Base-by-base conservation (phyloP, 2,797 vertebrate species). In the Pipistrellus pygmaeus region DNA sequence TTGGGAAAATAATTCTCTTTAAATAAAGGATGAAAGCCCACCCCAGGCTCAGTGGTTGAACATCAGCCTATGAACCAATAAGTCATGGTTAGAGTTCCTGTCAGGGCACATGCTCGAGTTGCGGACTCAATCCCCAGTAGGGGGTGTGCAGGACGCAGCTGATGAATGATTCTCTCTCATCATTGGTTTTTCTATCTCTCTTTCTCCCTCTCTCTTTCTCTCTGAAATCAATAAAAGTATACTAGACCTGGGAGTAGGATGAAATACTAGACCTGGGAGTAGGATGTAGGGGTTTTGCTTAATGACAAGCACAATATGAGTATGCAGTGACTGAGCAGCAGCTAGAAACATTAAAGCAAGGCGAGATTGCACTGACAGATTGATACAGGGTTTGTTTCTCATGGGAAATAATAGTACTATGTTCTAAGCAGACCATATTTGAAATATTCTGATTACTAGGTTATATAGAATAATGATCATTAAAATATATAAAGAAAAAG, bases 401-500 rank as follows among this genome's bases (percentile, higher is more conserved):
- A 4, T 62, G 57, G 84, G 30, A 87, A 68, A 38, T 78, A 89
- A 12, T 44, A 68, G 57, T 60, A 46, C 20, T 88, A 5, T 85
- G 68, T 80, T 78, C 66, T 17, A 87, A 35, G 38, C 18, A 80
- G 55, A 46, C 32, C 12, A 17, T 91, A 72, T 32, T 82, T 82
- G 32, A 35, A 92, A 55, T 90, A 27, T 53, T 84, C 87, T 60
- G 12, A 46, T 88, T 9, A 48, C 17, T 89, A 78, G 30, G 1
- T 66, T 85, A 88, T 88, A 27, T 62, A 66, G 87, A 92, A 72
- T 30, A 78, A 60, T 80, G 75, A 86, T 53, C 68, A n/a, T 13
- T 91, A 81, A 94, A 75, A 48, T 93, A 5, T 64, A 23, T 87
- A 53, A 91, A 90, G 32, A 30, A 62, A 85, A 90, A 82, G 30